Evolutionary conservation across 1,140 invertebrate genomes (phyloP), one percentile per base, ranked within the genome.

Genomic region (Whitmania pigra): DNA sequence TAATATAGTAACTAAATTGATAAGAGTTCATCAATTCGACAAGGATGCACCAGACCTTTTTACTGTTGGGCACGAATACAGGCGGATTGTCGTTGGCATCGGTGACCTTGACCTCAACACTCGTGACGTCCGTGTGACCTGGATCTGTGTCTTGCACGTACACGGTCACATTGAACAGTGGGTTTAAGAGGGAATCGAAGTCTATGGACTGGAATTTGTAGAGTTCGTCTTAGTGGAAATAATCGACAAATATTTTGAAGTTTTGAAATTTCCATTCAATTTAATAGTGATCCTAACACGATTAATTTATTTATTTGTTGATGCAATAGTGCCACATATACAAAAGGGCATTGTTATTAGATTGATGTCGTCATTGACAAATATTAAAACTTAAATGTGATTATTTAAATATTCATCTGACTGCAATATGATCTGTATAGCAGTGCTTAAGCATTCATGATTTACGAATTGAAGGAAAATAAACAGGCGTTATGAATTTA

Each of bases 41-140:
- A 43, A 43, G 13, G 13, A 43, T 49, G 15, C 9, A 17, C 43
- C 43, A 96, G 0, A 92, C 89, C 83, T 95, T 92, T 75, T 74
- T 40, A 17, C 31, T 71, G 29, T 53, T 67, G 49, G 73, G 73
- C 31, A 29, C 22, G 54, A 74, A 74, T 29, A 57, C 54, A 22
- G 94, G 94, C 66, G 91, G 89, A 83, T 96, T 74, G 57, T 74
- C 74, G 53, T 74, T 74, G 53, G 43, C 72, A 55, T 74, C 74
- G 7, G 71, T 69, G 20, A 74, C 68, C 18, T 27, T 53, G 11
- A 74, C 68, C 53, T 74, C 71, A 55, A 74, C 57, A 22, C 31
- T 49, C 0, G 74, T 71, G 15, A 55, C 60, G 22, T 74, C 74
- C 5, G 31, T 22, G 29, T 74, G 66, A 22, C 25, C 29, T 22